Conservation (phyloP, 2,888 invertebrate genomes). For the Sisyra nigra region DNA sequence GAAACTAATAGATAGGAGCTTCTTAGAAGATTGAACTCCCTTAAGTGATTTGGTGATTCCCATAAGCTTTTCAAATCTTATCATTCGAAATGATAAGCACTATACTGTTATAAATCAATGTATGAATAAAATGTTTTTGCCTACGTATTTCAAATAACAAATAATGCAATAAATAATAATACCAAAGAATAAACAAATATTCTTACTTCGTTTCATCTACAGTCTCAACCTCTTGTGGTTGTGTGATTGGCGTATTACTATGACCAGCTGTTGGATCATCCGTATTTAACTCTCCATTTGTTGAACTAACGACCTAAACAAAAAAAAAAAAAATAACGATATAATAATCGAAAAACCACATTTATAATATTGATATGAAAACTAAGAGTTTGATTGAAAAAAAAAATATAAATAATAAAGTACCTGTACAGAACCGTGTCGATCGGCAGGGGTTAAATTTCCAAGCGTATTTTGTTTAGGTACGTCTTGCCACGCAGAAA, state of each 20-base stretch:
- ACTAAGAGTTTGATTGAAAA: slow-evolving; percentile 1
- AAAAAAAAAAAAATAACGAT: slow-evolving; percentile 8
- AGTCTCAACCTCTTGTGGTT: slow-evolving; percentile 81
- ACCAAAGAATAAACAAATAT: slow-evolving; percentile 29
- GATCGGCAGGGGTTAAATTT: slow-evolving; percentile 84
- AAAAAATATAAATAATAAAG: slow-evolving; percentile 2
- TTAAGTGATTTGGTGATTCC: too few species aligned
- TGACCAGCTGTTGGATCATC: slow-evolving; percentile 95
- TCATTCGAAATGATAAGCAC: too few species aligned
- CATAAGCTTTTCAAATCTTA: too few species aligned
- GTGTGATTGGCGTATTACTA: slow-evolving; percentile 94
- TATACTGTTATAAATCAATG: too few species aligned
- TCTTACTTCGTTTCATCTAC: slow-evolving; percentile 96
- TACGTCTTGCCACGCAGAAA: slow-evolving; percentile 71
- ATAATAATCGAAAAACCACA: background rate
- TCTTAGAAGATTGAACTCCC: too few species aligned
- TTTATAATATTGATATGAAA: background rate
- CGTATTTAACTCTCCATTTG: slow-evolving; percentile 86
- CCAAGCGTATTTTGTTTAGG: slow-evolving; percentile 68
- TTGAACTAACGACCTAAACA: slow-evolving; percentile 86
- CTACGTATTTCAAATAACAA: background rate
- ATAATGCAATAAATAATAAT: slow-evolving; percentile 1
- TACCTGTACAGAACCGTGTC: slow-evolving; percentile 95
- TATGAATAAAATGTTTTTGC: too few species aligned
- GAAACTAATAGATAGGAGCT: too few species aligned